Evolutionary conservation across 2,113 vertebrate genomes (phyloP), one percentile per base, ranked within the genome.

Genomic region (Collichthys lucidus): DNA sequence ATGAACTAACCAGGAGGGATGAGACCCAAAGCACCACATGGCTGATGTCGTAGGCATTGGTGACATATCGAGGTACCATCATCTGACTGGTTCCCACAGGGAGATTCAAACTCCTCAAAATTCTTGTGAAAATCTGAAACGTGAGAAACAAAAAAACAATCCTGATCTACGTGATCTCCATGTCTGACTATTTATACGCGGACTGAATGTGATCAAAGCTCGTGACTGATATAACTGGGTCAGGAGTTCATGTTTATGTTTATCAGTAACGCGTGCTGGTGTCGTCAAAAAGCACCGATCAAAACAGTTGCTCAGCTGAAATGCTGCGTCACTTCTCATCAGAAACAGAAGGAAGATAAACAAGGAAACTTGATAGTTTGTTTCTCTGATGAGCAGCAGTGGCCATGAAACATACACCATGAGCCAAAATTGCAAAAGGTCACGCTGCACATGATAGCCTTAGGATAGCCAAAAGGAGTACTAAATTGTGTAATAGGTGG

Each of bases 11-110:
- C 97, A 99, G 96, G 94, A 99, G 96, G 42, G 98, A 97, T 19
- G 98, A 97, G 86, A 99, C 96, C 98, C 98, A 99, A 86, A 98
- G 94, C 49, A 98, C 98, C 29, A 97, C 97, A 79, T 99, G 97
- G 83, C 96, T 95, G 81, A 99, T 96, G 76, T 99, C 98, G 1
- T 99, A 99, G 71, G 97, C 96, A 82, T 98, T 99, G 40, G 96
- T 97, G 84, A 97, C 74, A 86, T 97, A 98, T 78, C 97, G 96
- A 66, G 97, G 95, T 71, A 99, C 96, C 68, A 99, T 93, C 80
- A 98, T 97, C 87, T 98, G 98, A 93, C 96, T 97, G 88, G 97
- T 99, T 82, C 98, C 98, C 63, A 99, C 98, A 0, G 98, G 98
- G 79, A 99, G 97, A 92, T 99, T 99, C 79, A 99, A 95, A 86